Evolutionary conservation across 2,113 vertebrate genomes (phyloP).

Genomic region (Gulo gulo): DNA sequence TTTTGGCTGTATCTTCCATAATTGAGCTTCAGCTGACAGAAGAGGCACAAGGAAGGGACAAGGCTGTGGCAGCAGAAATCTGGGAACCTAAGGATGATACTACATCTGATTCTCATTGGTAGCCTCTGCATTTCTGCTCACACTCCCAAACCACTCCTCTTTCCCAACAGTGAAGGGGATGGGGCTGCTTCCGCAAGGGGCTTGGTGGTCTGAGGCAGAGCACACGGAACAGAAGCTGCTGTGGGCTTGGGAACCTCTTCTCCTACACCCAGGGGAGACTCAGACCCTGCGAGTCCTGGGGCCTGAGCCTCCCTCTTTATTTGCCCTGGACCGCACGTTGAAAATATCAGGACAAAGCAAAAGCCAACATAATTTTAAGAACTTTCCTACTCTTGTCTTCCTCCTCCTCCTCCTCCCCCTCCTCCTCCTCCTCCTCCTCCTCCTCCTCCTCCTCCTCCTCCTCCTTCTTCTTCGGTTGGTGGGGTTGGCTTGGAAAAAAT

Average conservation of each 20-base stretch:
- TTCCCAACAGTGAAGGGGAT: neutral
- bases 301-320: neutral
- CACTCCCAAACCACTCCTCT: neutral
- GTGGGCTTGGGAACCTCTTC: rapidly evolving
- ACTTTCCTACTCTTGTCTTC: neutral
- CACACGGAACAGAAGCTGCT: rapidly evolving
- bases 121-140: neutral
- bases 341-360: neutral
- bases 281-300: neutral
- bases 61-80: neutral
- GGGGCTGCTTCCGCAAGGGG: too few species aligned
- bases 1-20: neutral
- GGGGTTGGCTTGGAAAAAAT: neutral
- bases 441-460: too few species aligned
- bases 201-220: neutral
- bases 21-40: neutral
- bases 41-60: neutral
- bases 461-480: neutral
- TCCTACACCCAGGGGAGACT: neutral
- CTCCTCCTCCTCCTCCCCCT: too few species aligned
- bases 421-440: too few species aligned
- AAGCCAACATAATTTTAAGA: neutral
- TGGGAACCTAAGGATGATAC: neutral
- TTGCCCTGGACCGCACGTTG: neutral
- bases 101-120: neutral